Evolutionary conservation across 2,113 vertebrate species (phyloP).

Genomic region (Onychostoma macrolepis): DNA sequence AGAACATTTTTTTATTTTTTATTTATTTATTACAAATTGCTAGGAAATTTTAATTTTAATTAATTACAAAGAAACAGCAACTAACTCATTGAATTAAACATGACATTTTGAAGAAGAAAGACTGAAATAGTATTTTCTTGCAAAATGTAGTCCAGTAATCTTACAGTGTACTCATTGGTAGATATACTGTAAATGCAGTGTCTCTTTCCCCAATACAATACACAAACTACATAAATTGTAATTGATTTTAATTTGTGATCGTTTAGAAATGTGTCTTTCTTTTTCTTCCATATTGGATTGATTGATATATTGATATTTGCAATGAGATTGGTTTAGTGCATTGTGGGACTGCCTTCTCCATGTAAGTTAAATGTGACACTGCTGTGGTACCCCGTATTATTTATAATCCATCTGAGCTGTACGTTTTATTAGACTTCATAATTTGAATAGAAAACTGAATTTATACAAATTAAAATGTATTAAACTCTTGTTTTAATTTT

Average conservation of each 20-base stretch:
- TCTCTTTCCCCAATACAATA: background rate
- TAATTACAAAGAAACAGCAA: too few relatives aligned
- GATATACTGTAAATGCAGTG: background rate
- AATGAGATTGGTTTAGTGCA: background rate
- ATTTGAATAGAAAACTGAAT: background rate
- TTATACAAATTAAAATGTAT: background rate
- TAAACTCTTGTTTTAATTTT: background rate
- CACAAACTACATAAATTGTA: too few relatives aligned
- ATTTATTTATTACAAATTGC: too few relatives aligned
- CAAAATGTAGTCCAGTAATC: too few relatives aligned
- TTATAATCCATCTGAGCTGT: background rate
- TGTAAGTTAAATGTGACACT: background rate
- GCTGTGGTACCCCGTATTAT: background rate
- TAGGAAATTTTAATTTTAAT: too few relatives aligned
- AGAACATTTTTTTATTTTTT: too few relatives aligned
- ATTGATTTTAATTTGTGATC: background rate
- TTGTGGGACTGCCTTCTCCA: background rate
- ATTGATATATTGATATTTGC: background rate
- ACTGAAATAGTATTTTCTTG: too few relatives aligned
- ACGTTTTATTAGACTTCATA: background rate
- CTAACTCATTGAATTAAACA: too few relatives aligned
- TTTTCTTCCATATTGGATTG: background rate
- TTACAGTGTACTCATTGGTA: background rate
- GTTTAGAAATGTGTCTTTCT: background rate
- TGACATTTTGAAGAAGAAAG: too few relatives aligned